Evolutionary conservation across 2,888 invertebrate genomes (phyloP).

Genomic region (Clitarchus hookeri): DNA sequence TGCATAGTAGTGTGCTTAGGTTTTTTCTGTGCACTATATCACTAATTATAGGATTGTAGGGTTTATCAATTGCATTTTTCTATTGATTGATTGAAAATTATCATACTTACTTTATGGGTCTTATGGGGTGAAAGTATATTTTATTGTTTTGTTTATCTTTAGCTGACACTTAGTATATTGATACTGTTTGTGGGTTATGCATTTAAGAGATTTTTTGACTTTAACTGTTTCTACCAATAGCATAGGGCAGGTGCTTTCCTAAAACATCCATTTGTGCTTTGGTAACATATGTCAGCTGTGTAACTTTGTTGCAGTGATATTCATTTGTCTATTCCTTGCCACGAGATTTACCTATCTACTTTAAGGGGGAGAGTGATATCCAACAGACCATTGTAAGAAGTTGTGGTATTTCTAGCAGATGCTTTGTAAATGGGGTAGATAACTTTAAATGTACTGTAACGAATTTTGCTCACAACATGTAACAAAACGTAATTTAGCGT

Average conservation of each 20-base stretch:
- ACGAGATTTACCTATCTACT: background rate
- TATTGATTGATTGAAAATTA: background rate
- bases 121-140: background rate
- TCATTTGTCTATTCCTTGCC: background rate
- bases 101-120: background rate
- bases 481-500: background rate
- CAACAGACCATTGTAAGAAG: background rate
- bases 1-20: background rate
- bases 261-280: background rate
- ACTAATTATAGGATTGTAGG: background rate
- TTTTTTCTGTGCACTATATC: background rate
- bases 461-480: background rate
- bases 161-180: background rate
- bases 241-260: background rate
- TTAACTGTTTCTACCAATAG: background rate
- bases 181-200: background rate
- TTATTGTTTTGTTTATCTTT: background rate
- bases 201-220: background rate
- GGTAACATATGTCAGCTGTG: background rate
- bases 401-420: background rate
- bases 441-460: background rate
- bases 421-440: background rate
- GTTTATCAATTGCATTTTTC: background rate
- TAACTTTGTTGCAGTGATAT: background rate
- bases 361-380: background rate